Conservation (phyloP, 2,113 vertebrate genomes). For the Xenopus tropicalis region DNA sequence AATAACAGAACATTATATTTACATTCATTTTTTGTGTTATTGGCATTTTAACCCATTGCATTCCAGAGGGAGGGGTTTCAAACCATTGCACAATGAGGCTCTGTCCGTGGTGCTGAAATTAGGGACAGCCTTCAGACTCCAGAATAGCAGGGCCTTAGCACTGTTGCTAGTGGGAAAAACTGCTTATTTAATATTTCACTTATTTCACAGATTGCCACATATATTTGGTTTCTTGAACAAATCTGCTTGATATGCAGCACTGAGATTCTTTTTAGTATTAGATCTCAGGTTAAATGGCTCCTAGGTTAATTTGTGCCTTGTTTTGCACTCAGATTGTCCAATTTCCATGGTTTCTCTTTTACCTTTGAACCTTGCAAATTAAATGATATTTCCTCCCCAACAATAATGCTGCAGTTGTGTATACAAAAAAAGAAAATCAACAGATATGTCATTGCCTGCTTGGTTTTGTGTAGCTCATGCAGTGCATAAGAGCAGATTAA, state of each 20-base stretch:
- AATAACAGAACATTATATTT: too few relatives aligned
- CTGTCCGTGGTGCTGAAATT: slow-evolving; percentile 34
- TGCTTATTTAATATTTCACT: neutral
- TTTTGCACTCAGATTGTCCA: neutral
- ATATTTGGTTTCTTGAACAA: neutral
- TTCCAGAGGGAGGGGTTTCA: neutral
- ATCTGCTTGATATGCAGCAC: neutral
- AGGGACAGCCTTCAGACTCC: neutral
- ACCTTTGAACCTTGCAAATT: too few relatives aligned
- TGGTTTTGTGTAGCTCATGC: too few relatives aligned
- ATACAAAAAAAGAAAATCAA: too few relatives aligned
- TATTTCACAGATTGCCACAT: neutral
- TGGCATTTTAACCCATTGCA: slow-evolving; percentile 2
- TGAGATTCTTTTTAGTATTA: slow-evolving; percentile 10
- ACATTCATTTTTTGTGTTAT: too few relatives aligned
- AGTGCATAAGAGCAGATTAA: too few relatives aligned
- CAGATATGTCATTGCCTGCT: too few relatives aligned
- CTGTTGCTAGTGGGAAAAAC: too few relatives aligned
- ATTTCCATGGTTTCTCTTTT: neutral
- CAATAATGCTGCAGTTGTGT: too few relatives aligned
- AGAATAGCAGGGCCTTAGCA: too few relatives aligned
- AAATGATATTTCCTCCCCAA: too few relatives aligned
- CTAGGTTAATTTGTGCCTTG: neutral
- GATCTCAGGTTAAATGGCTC: slow-evolving; percentile 5
- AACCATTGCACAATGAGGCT: neutral